Evolutionary conservation across 2,888 invertebrate genomes (phyloP).

Genomic region (Ommatoiulus sabulosus): DNA sequence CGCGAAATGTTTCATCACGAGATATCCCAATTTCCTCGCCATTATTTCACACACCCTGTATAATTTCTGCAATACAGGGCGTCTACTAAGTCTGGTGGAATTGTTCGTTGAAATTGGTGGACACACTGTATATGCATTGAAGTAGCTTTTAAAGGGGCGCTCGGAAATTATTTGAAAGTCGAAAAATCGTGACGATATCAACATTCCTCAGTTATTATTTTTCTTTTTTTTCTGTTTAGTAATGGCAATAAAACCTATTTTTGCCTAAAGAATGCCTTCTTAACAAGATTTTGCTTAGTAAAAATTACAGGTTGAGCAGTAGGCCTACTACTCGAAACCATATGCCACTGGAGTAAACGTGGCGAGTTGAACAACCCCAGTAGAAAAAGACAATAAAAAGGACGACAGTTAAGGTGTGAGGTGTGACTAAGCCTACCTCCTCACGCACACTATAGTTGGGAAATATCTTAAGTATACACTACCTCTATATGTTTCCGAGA

Average conservation of each 20-base stretch:
- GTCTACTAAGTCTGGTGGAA: no score
- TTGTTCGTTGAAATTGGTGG: no score
- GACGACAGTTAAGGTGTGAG: constrained; percentile 49
- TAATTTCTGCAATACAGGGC: background rate
- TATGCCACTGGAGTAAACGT: background rate
- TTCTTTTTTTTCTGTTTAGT: background rate
- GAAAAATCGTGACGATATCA: background rate
- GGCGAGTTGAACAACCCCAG: constrained; percentile 48
- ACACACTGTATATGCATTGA: no score
- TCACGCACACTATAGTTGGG: background rate
- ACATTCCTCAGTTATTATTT: background rate
- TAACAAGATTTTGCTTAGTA: background rate
- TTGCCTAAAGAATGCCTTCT: background rate
- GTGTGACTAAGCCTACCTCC: constrained; percentile 40
- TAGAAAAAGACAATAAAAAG: constrained; percentile 47
- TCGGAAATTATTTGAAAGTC: background rate
- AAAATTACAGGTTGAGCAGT: constrained; percentile 24
- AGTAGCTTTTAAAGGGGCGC: no score
- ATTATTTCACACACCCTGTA: background rate
- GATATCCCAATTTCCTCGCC: background rate
- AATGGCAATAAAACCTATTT: background rate
- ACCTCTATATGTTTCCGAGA: constrained; percentile 4
- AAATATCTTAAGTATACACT: background rate
- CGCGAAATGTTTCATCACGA: no score
- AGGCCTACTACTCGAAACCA: background rate